Evolutionary conservation across 1,140 invertebrate genomes (phyloP), one percentile per base, ranked within the genome.

Genomic region (Lycorma delicatula): DNA sequence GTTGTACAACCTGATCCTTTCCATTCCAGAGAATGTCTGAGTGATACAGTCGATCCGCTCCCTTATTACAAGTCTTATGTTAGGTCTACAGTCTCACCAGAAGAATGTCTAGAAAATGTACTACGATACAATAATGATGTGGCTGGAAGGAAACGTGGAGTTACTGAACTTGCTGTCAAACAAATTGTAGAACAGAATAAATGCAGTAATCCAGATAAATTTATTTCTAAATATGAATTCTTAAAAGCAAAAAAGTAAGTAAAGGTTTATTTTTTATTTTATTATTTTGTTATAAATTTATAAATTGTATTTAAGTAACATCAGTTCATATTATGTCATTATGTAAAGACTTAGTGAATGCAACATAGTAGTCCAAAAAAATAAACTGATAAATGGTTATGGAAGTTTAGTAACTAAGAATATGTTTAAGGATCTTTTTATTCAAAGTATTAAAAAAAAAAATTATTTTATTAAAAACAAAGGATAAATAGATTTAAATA

Each of bases 181-280:
- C 41, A 44, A 18, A 22, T 44, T 16, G 5, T 44, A 22, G 16
- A 44, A 22, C 41, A 44, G 16, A 44, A 44, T 22, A 5, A 18
- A 9, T 44, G 41, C 11, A 22, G 16, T 22, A 44, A 44, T 18
- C 41, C 41, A 3, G 41, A 44, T 16, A 44, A 18, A 22, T 44
- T 44, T 13, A 16, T 44, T 1, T 6, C 18, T 22, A 44, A 44
- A 9, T 44, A 44, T 22, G 41, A 44, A 9, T 22, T 20, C 23
- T 22, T 44, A 7, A 44, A 44, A 13, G 41, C 41, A 16, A 44
- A 44, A 44, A 44, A 44, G 41, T 44, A 22, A 44, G 41, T 44
- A n/a, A n/a, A n/a, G n/a, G n/a, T n/a, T n/a, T n/a, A n/a, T n/a
- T n/a, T n/a, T n/a, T n/a, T n/a, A n/a, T n/a, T n/a, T n/a, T n/a